These are phyloP conservation scores for Mesitornis unicolor DNA, from an alignment of 2,113 vertebrate genomes.

Conservation along the genomic window DNA sequence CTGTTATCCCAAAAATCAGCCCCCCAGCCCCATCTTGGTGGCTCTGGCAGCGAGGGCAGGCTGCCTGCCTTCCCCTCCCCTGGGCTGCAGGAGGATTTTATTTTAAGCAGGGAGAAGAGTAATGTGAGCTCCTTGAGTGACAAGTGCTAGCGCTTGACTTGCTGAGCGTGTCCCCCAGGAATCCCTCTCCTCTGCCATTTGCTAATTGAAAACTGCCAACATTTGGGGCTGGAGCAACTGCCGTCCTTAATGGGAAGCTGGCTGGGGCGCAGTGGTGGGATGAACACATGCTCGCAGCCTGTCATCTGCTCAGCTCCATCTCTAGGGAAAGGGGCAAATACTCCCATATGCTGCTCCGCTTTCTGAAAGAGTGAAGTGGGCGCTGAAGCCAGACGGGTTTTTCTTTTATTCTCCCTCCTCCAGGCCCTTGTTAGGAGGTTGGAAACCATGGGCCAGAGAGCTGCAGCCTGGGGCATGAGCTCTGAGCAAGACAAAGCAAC, in stretches of 20 bases:
- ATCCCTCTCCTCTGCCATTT: slow-evolving; percentile 55
- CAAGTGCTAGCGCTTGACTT: slow-evolving; percentile 31
- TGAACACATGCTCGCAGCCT: slow-evolving; percentile 40
- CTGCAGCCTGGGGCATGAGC: background rate
- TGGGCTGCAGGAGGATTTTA: background rate
- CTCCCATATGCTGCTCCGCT: slow-evolving; percentile 47
- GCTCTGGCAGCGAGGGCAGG: background rate
- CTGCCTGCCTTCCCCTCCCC: background rate
- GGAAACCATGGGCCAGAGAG: background rate
- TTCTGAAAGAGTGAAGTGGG: slow-evolving; percentile 6
- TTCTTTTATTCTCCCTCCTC: slow-evolving; percentile 26
- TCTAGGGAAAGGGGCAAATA: slow-evolving; percentile 53
- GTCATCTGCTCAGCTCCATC: slow-evolving; percentile 42
- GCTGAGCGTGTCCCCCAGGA: slow-evolving; percentile 48
- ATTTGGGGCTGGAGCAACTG: slow-evolving; percentile 56
- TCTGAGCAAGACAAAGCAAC: background rate
- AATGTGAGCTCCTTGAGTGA: slow-evolving; percentile 56
- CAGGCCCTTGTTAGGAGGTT: background rate
- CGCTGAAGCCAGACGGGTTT: slow-evolving; percentile 38
- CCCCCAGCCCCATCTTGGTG: background rate
- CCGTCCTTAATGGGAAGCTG: slow-evolving; percentile 16
- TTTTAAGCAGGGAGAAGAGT: slow-evolving; percentile 17
- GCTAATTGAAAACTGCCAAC: slow-evolving; percentile 64
- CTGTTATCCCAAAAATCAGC: background rate
- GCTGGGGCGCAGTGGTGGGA: slow-evolving; percentile 32